phyloP scores from a whole-genome alignment of 2,797 vertebrate species.

The Thripadectes ignobilis region DNA sequence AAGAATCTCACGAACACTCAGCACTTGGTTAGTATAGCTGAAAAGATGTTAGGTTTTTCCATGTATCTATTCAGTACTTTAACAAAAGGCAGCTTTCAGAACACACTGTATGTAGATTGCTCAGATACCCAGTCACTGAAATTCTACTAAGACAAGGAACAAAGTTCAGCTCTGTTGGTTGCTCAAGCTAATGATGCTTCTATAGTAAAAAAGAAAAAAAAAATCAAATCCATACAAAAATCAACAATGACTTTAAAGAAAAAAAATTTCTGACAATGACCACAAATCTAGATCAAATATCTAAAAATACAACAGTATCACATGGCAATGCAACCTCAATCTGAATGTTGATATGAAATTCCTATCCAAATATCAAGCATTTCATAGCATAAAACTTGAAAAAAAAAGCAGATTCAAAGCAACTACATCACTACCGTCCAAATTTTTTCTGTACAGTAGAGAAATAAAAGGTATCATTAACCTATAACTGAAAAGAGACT shows the following conservation, averaged over 20 bases:
- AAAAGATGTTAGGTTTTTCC: constrained; percentile 60
- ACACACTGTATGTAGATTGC: constrained; percentile 32
- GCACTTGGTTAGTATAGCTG: constrained; percentile 66
- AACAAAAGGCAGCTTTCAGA: constrained; percentile 67
- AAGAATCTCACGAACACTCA: constrained; percentile 62
- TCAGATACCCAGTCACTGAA: constrained; percentile 66
- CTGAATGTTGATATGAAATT: constrained; percentile 39
- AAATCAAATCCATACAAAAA: constrained; percentile 67
- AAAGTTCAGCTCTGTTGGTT: constrained; percentile 65
- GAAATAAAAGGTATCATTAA: constrained; percentile 66
- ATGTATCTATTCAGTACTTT: constrained; percentile 51
- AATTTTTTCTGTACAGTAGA: constrained; percentile 65
- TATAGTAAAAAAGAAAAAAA: constrained; percentile 43
- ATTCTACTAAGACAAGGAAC: constrained; percentile 61
- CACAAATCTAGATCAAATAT: constrained; percentile 68
- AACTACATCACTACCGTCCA: constrained; percentile 66
- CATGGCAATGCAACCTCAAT: constrained; percentile 58
- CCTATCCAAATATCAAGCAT: constrained; percentile 63
- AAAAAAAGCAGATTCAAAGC: constrained; percentile 54
- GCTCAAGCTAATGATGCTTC: constrained; percentile 85
- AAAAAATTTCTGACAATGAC: constrained; percentile 40
- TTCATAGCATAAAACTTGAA: constrained; percentile 69
- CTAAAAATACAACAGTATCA: constrained; percentile 51
- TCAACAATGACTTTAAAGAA: constrained; percentile 37
- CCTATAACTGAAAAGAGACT: constrained; percentile 57